A percentile compares a stretch with the other conserved stretches of the same genome.
These are phyloP conservation scores for Leptoclinus maculatus DNA, from an alignment of 2,797 vertebrate genomes.

Conservation along the genomic window DNA sequence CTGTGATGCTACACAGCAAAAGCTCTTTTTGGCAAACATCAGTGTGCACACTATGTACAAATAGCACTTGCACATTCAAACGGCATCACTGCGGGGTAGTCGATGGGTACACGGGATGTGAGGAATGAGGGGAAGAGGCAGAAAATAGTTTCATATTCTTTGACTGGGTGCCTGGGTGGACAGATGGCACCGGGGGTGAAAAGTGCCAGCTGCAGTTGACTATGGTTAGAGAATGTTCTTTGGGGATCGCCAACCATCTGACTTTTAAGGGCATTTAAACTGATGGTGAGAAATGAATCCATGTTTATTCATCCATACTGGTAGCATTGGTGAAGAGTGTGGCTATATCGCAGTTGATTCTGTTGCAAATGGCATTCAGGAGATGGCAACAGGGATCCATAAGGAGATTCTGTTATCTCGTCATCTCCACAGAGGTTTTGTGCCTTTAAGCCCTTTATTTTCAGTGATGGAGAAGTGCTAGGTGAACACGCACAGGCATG, in stretches of 20 bases:
- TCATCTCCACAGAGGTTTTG: slow-evolving; percentile 68
- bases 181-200: slow-evolving; percentile 59
- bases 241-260: slow-evolving; percentile 57
- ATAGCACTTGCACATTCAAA: slow-evolving; percentile 69
- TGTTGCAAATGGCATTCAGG: slow-evolving; percentile 48
- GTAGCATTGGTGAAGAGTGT: slow-evolving; percentile 44
- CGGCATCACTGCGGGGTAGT: slow-evolving; percentile 50
- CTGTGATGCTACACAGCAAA: slow-evolving; percentile 71
- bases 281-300: slow-evolving; percentile 42
- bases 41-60: slow-evolving; percentile 70
- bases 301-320: slow-evolving; percentile 40
- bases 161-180: slow-evolving; percentile 35
- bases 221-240: slow-evolving; percentile 58
- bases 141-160: slow-evolving; percentile 33
- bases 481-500: slow-evolving; percentile 78
- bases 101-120: background rate
- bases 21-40: slow-evolving; percentile 69
- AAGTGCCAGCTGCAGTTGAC: slow-evolving; percentile 49
- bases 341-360: slow-evolving; percentile 25
- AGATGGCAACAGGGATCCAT: slow-evolving; percentile 51
- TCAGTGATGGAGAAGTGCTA: slow-evolving; percentile 69
- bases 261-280: slow-evolving; percentile 56
- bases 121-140: slow-evolving; percentile 32
- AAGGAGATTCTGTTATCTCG: slow-evolving; percentile 51
- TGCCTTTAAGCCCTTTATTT: slow-evolving; percentile 86